Percentiles rank a stretch among this genome's conserved stretches.
Evolutionary conservation across 2,797 vertebrate species (phyloP).

Genomic region (Poecilia picta): DNA sequence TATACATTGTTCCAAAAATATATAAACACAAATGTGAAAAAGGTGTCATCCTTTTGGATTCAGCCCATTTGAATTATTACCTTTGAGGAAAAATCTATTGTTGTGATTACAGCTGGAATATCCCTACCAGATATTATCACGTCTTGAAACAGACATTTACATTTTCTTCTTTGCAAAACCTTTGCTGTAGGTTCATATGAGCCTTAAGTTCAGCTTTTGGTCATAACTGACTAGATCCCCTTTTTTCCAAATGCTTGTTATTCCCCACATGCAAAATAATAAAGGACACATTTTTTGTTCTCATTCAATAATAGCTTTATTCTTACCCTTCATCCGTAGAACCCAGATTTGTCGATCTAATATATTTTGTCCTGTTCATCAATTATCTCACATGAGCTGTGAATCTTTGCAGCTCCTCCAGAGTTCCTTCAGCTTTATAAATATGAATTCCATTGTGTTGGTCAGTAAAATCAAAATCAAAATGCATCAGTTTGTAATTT

Average conservation of each 20-base stretch:
- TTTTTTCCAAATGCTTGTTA: background rate
- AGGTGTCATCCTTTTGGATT: background rate
- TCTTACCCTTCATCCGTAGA: background rate
- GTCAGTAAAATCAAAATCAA: background rate
- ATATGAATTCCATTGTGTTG: background rate
- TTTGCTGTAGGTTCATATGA: background rate
- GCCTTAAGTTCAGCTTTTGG: background rate
- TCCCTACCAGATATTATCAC: background rate
- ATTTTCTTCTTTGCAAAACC: background rate
- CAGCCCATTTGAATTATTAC: background rate
- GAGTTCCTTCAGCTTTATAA: background rate
- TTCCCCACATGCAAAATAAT: background rate
- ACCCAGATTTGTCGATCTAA: background rate
- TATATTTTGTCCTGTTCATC: background rate
- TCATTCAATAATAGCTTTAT: background rate
- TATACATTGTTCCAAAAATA: background rate
- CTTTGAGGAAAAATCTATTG: background rate
- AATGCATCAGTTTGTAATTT: background rate
- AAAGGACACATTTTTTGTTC: background rate
- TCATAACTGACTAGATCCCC: background rate
- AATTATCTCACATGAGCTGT: background rate
- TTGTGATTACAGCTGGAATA: background rate
- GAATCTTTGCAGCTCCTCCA: background rate
- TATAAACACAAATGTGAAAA: background rate
- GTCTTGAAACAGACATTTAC: background rate